Percentiles rank a stretch among this genome's conserved stretches.
Evolutionary conservation across 2,888 invertebrate genomes (phyloP).

Genomic region (Morinoia aosen): DNA sequence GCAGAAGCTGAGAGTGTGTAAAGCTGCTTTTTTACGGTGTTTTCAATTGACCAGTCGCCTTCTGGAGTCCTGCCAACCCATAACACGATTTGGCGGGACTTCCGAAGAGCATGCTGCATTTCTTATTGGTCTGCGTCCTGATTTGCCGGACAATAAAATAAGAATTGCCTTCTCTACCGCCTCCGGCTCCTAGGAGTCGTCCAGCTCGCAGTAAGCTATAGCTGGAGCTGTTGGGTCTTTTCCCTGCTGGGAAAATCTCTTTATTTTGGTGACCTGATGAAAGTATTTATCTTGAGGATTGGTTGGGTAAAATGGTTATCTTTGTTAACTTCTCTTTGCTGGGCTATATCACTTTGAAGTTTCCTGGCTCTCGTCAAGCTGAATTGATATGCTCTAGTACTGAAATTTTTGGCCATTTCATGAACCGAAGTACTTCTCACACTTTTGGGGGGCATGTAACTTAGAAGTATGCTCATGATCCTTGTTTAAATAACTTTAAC

Average conservation of each 20-base stretch:
- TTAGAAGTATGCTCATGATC: too few species aligned
- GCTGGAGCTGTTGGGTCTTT: background rate
- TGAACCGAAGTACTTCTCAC: too few species aligned
- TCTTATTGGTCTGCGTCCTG: background rate
- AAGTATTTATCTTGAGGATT: too few species aligned
- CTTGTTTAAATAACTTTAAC: too few species aligned
- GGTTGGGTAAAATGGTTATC: too few species aligned
- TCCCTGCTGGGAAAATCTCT: background rate
- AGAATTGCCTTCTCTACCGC: background rate
- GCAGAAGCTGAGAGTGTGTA: background rate
- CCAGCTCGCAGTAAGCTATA: background rate
- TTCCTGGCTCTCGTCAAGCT: too few species aligned
- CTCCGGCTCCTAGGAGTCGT: too few species aligned
- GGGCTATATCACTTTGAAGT: too few species aligned
- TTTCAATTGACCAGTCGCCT: background rate
- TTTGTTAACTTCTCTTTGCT: too few species aligned
- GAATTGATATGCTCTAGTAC: too few species aligned
- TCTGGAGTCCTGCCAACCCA: background rate
- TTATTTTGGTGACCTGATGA: background rate
- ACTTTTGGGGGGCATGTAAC: too few species aligned
- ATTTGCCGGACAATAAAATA: background rate
- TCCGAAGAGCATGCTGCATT: background rate
- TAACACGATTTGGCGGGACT: background rate
- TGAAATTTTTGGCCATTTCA: too few species aligned
- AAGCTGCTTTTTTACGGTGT: background rate